These are phyloP conservation scores for Anoura caudifer DNA, from an alignment of 2,113 vertebrate genomes.

Conservation along the genomic window DNA sequence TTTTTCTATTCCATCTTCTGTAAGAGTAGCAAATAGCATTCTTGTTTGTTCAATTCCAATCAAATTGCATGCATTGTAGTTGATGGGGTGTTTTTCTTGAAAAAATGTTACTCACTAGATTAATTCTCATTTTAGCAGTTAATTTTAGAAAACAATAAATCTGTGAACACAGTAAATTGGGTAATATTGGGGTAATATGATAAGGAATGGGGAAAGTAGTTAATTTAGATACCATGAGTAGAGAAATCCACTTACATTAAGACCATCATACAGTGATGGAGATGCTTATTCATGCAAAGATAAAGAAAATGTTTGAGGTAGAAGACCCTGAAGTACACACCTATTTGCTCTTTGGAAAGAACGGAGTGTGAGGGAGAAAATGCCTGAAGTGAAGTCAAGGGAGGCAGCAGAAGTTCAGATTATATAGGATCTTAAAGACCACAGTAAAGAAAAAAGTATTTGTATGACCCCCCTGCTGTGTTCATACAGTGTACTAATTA, in stretches of 20 bases:
- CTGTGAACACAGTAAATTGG: background rate
- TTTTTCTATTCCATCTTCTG: background rate
- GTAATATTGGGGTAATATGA: background rate
- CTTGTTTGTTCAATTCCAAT: background rate
- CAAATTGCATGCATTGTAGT: background rate
- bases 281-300: background rate
- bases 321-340: background rate
- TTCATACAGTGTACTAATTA: background rate
- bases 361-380: rapidly evolving
- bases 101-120: background rate
- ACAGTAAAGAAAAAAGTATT: background rate
- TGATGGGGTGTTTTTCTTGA: background rate
- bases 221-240: background rate
- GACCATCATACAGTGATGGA: background rate
- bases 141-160: background rate
- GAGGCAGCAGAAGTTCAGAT: background rate
- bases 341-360: background rate
- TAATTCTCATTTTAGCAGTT: background rate
- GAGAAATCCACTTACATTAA: background rate
- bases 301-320: background rate
- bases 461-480: background rate
- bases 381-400: background rate
- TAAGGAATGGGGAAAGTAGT: background rate
- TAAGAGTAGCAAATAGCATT: background rate
- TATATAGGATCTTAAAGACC: background rate